Base-by-base conservation (phyloP, 2,888 invertebrate species). In the Lepas anatifera region DNA sequence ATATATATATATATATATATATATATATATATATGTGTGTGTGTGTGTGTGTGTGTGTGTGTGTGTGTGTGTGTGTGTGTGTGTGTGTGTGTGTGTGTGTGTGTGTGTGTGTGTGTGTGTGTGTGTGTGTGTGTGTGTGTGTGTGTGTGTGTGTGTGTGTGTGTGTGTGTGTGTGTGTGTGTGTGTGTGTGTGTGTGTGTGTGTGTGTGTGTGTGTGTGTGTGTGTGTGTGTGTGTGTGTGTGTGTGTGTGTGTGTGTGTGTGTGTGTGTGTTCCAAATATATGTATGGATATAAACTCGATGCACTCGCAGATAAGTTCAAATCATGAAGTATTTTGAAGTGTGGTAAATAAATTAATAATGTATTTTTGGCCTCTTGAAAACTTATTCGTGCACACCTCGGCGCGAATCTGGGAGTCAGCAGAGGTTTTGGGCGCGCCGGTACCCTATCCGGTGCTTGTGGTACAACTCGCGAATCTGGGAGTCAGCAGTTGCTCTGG, bases 1-100 rank as follows among this genome's bases (percentile, higher is more conserved):
- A n/a, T 48, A 48, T 48, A 48, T 48, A 48, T 48, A n/a, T 48
- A n/a, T 48, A n/a, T 48, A n/a, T 48, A n/a, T 48, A n/a, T 48
- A n/a, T 48, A n/a, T n/a, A 18, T 48, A 48, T 48, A 48, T 48
- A 48, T 48, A 48, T 48, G 7, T 48, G 18, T 48, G 18, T 48
- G 18, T 48, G 22, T n/a, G 7, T 48, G 18, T 48, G 18, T 48
- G 18, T 48, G 18, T 48, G 18, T 48, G 18, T 48, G 18, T 48
- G 18, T 48, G 18, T 48, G 18, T 48, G 22, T 48, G 22, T 48
- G 25, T 48, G 25, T 48, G 18, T 48, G 25, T 48, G 48, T 48
- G 18, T 48, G 48, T 48, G 48, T 48, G 18, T 48, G 18, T n/a
- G 18, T 18, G 18, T 48, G 48, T 48, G 18, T 48, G 48, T 48